These are phyloP conservation scores for Amphipyra tragopoginis DNA, from an alignment of 2,888 invertebrate species.

Conservation along the genomic window DNA sequence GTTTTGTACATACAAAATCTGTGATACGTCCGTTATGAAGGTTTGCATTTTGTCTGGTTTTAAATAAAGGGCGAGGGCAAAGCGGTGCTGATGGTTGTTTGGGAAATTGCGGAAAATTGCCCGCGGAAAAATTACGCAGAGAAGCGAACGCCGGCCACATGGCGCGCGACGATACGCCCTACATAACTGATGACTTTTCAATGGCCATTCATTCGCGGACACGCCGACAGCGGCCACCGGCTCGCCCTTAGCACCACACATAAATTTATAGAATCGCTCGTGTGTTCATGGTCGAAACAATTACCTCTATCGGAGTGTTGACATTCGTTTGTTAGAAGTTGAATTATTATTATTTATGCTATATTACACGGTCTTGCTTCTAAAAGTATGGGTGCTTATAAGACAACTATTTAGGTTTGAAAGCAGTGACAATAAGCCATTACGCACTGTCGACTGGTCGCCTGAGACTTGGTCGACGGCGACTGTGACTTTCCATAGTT, in stretches of 20 bases:
- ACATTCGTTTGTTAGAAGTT: too few relatives aligned
- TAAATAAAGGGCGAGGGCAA: conserved; percentile 77
- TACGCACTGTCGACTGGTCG: too few relatives aligned
- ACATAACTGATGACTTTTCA: conserved; percentile 89
- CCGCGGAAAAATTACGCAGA: conserved; percentile 84
- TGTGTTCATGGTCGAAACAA: conserved; percentile 72
- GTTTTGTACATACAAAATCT: conserved; percentile 45
- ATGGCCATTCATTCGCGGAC: conserved; percentile 87
- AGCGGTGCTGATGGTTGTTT: conserved; percentile 76
- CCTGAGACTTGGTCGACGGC: too few relatives aligned
- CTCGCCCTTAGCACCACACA: conserved; percentile 66
- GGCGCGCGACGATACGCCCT: conserved; percentile 85
- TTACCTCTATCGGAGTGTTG: conserved; percentile 56
- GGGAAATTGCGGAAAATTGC: conserved; percentile 83
- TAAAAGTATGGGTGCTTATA: too few relatives aligned
- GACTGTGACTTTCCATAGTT: too few relatives aligned
- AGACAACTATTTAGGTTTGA: too few relatives aligned
- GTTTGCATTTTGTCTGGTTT: conserved; percentile 70
- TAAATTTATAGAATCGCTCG: conserved; percentile 73
- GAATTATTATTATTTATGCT: too few relatives aligned
- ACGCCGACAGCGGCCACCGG: conserved; percentile 65
- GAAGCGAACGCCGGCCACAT: conserved; percentile 79
- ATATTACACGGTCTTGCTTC: too few relatives aligned
- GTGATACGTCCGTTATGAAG: conserved; percentile 63
- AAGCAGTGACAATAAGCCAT: too few relatives aligned